Evolutionary conservation across 1,140 invertebrate species (phyloP).

Genomic region (Portunus trituberculatus): DNA sequence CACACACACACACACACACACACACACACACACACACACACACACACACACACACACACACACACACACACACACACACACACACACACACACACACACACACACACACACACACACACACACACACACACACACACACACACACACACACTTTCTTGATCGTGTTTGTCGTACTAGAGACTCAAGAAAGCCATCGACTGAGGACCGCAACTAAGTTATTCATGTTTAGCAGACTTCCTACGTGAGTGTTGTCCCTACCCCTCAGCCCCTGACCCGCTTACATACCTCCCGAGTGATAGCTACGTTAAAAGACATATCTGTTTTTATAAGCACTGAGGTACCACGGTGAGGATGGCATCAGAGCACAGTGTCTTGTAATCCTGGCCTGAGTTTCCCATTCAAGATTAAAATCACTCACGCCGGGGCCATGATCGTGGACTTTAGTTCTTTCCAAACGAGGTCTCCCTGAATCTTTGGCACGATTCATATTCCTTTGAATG

Average conservation of each 20-base stretch:
- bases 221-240: background rate
- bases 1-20: slow-evolving; percentile 48
- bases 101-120: slow-evolving; percentile 38
- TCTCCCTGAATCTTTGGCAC: too few species aligned
- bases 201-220: background rate
- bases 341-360: background rate
- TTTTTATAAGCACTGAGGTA: background rate
- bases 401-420: background rate
- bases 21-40: slow-evolving; percentile 50
- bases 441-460: too few species aligned
- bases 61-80: slow-evolving; percentile 41
- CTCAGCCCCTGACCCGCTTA: background rate
- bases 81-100: slow-evolving; percentile 41
- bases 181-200: background rate
- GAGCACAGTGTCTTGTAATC: background rate
- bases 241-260: background rate
- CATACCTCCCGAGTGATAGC: background rate
- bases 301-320: background rate
- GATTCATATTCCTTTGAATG: too few species aligned
- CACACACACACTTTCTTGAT: slow-evolving; percentile 25
- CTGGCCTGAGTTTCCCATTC: background rate
- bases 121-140: slow-evolving; percentile 40
- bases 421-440: too few species aligned
- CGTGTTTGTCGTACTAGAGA: background rate
- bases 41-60: slow-evolving; percentile 25